A percentile compares a stretch with the other conserved stretches of the same genome.
Conservation (phyloP, 2,113 vertebrate genomes). For the Montifringilla adamsi region DNA sequence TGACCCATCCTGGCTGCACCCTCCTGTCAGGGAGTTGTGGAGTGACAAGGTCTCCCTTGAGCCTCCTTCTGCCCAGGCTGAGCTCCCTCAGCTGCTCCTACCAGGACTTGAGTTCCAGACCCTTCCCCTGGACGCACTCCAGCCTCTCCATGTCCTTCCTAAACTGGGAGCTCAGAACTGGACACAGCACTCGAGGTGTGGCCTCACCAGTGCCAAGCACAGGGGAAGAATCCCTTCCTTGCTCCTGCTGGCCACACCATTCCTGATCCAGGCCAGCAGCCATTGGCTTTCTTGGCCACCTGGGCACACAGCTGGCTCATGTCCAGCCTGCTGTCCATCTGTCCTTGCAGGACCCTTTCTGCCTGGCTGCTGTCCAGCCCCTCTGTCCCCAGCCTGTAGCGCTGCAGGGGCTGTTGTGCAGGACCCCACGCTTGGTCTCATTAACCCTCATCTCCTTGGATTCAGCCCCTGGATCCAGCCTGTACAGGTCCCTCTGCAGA, state of each 20-base stretch:
- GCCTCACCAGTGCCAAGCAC: fast-evolving
- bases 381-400: neutral
- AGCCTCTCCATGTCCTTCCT: neutral
- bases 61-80: neutral
- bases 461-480: neutral
- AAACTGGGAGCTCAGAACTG: neutral
- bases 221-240: neutral
- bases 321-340: neutral
- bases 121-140: neutral
- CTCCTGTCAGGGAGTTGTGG: neutral
- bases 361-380: neutral
- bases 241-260: neutral
- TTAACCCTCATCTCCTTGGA: neutral
- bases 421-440: fast-evolving
- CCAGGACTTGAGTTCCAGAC: neutral
- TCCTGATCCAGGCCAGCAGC: neutral
- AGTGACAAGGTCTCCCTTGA: neutral
- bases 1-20: neutral
- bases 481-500: neutral
- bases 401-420: neutral
- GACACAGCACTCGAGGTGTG: neutral
- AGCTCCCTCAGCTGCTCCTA: neutral
- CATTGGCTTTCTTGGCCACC: neutral
- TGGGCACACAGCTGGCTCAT: neutral
- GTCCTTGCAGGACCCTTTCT: neutral